Evolutionary conservation across 1,140 invertebrate genomes (phyloP).

Genomic region (Drosophila lacertosa): DNA sequence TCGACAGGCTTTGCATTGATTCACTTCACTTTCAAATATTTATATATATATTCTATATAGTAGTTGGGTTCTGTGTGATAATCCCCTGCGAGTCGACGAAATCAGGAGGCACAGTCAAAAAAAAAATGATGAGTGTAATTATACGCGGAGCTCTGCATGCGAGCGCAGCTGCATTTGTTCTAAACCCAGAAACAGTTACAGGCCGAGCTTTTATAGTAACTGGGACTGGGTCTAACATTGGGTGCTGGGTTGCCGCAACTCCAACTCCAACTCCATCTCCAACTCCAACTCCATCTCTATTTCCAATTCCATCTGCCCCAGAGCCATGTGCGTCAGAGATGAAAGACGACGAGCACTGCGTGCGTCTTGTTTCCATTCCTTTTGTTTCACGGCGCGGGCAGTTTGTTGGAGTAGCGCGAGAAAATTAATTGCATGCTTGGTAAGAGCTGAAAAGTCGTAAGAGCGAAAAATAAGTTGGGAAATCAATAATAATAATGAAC

Average conservation of each 20-base stretch:
- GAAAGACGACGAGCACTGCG: constrained; percentile 39
- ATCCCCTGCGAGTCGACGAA: constrained; percentile 9
- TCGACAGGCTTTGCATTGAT: neutral
- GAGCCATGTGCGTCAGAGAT: constrained; percentile 55
- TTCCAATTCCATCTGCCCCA: constrained; percentile 41
- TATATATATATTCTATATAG: no score
- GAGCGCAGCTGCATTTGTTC: constrained; percentile 70
- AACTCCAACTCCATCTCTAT: constrained; percentile 5
- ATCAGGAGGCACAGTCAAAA: constrained; percentile 18
- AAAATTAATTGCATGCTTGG: constrained; percentile 76
- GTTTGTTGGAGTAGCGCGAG: constrained; percentile 53
- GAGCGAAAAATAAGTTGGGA: constrained; percentile 74
- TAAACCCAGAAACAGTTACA: constrained; percentile 62
- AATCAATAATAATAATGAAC: constrained; percentile 82
- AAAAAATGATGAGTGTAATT: constrained; percentile 12
- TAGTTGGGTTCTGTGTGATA: neutral
- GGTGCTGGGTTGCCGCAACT: constrained; percentile 2
- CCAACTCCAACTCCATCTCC: neutral
- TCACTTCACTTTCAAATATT: constrained; percentile 11
- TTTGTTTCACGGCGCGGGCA: constrained; percentile 23
- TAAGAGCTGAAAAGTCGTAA: constrained; percentile 30
- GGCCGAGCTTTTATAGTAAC: constrained; percentile 74
- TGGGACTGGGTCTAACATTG: neutral
- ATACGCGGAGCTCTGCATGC: constrained; percentile 39
- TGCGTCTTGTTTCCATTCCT: constrained; percentile 33